Evolutionary conservation across 2,113 vertebrate genomes (phyloP), one percentile per base, ranked within the genome.

Genomic region (Micronycteris hirsuta): DNA sequence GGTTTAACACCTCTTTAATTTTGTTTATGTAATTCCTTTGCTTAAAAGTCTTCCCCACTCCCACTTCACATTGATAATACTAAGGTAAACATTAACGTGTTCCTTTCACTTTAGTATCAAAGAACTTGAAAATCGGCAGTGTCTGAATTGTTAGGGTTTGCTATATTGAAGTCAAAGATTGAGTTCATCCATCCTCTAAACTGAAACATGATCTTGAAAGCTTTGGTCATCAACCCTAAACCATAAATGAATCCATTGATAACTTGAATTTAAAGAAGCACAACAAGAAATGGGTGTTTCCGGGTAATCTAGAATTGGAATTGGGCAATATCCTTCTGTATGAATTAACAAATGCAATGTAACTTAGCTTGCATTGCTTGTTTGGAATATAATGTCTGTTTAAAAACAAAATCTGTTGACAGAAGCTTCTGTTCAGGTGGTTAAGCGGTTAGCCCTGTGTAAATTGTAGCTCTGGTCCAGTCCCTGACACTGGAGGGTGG

Each of bases 1-100:
- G 89, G 76, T 94, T 94, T 97, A 97, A 94, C 89, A 94, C 91
- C 92, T 86, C 92, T 96, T 97, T 97, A 97, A 96, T 97, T 97
- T 97, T 97, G 96, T 97, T 96, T 96, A 96, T 96, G 85, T 97
- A 93, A 92, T 96, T 93, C 65, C 16, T 95, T 95, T 92, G 76
- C 84, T 96, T 95, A 95, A 78, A 94, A 88, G 86, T 78, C 16
- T 7, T 36, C 36, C 54, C 38, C 10, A 31, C 12, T 49, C 45
- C 43, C 43, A 88, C 82, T 94, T 92, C 86, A 81, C 16, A 22
- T 87, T 85, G 94, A 93, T 95, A 92, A 89, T 82, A 54, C 65
- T 73, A 85, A 93, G 80, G 90, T 95, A 96, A 96, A 96, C 61
- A 90, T 91, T 76, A 86, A 89, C 78, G 73, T 63, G 36, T n/a